Evolutionary conservation across 2,113 vertebrate species (phyloP), one percentile per base, ranked within the genome.

Genomic region (Tympanuchus pallidicinctus): DNA sequence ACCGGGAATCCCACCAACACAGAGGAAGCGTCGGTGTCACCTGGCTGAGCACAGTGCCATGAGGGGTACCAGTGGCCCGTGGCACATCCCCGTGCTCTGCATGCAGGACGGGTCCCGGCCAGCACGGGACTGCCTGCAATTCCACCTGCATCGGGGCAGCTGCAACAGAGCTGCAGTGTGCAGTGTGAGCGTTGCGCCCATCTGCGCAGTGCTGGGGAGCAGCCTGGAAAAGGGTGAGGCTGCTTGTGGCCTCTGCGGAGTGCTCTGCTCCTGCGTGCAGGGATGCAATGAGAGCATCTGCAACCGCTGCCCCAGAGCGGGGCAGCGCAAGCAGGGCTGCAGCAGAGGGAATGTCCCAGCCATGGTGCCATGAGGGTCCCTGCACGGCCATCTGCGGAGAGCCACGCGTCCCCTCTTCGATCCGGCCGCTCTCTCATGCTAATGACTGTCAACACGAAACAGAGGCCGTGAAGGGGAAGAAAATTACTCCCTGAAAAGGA

Each of bases 401-500:
- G 73, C 59, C 34, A 10, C 64, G 13, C 1, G 25, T 32, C 40
- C 69, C 64, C 30, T 1, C 89, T 96, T 75, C 38, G 65, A 92
- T 87, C 95, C 56, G 20, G 95, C 92, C 43, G 76, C 93, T 87
- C 38, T 96, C 97, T 97, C 93, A 92, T 95, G 97, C 98, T 98
- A 98, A 99, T 98, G 98, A 98, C 97, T 97, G 98, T 98, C 98
- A 98, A 98, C 98, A 98, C 69, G 97, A 97, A 98, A 98, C 98
- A 97, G 95, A 96, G 98, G 97, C 97, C 88, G 72, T 71, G 97
- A 94, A 96, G 97, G 96, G 96, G 97, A 97, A 97, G 98, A 98
- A 98, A 99, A 99, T 98, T 98, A 98, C 98, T 98, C 98, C 98
- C 98, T 98, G 98, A 98, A 98, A 99, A 99, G 98, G 98, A 98